Percentiles rank a stretch among this genome's conserved stretches.
These are phyloP conservation scores for Neoitamus cyanurus DNA, from an alignment of 2,888 invertebrate species.

Conservation along the genomic window DNA sequence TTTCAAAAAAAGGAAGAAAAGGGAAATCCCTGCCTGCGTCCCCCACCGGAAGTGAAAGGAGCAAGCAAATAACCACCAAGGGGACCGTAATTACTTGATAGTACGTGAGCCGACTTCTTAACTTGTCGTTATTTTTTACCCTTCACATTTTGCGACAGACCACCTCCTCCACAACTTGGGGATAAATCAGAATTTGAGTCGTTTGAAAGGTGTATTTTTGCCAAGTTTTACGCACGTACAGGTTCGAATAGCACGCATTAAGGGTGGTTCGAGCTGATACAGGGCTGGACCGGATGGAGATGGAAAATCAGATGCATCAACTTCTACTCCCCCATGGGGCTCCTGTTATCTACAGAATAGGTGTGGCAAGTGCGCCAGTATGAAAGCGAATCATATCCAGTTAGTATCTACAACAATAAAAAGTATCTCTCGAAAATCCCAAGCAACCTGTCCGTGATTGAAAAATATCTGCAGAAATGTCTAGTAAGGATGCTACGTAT, in stretches of 20 bases:
- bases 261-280: background rate
- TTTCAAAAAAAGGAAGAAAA: background rate
- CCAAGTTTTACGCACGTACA: background rate
- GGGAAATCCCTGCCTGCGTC: background rate
- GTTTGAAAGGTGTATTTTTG: background rate
- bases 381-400: too few relatives aligned
- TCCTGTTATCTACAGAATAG: background rate
- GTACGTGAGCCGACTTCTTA: background rate
- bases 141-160: background rate
- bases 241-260: background rate
- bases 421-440: background rate
- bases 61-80: background rate
- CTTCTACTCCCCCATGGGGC: background rate
- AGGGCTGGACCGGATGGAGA: background rate
- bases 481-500: background rate
- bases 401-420: too few relatives aligned
- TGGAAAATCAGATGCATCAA: background rate
- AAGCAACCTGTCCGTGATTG: background rate
- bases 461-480: background rate
- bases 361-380: background rate
- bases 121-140: background rate
- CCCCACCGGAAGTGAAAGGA: background rate
- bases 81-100: background rate
- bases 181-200: background rate
- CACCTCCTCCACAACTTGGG: background rate